These are phyloP conservation scores for Meriones psammophilus DNA, from an alignment of 2,797 vertebrate species.

Conservation along the genomic window DNA sequence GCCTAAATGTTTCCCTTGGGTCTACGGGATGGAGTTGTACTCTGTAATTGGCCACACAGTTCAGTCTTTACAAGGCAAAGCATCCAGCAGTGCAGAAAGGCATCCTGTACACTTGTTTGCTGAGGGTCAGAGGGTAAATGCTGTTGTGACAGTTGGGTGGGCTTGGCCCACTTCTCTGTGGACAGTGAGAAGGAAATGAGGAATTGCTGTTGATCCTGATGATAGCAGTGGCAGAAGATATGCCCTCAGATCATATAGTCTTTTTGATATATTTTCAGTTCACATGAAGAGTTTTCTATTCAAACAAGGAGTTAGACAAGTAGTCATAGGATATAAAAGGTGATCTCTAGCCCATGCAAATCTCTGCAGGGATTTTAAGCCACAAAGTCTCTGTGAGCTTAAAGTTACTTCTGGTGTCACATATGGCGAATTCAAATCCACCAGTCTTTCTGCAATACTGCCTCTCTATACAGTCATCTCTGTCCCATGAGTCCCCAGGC, in stretches of 20 bases:
- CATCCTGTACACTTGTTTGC: conserved; percentile 87
- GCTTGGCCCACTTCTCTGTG: conserved; percentile 71
- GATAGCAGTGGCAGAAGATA: not conserved
- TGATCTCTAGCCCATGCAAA: not conserved
- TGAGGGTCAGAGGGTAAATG: conserved; percentile 88
- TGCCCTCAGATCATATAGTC: not conserved
- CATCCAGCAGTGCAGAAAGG: conserved; percentile 84
- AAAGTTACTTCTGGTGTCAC: not conserved
- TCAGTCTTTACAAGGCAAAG: conserved; percentile 79
- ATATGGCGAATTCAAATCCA: not conserved
- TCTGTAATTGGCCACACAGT: conserved; percentile 87
- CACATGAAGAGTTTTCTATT: conserved; percentile 14
- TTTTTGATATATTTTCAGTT: not conserved
- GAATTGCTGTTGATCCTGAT: not conserved
- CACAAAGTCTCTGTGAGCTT: not conserved
- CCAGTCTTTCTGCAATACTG: not conserved
- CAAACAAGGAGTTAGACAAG: not conserved
- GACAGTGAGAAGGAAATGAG: conserved; percentile 38
- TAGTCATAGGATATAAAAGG: not conserved
- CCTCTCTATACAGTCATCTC: not conserved
- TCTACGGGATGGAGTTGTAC: conserved; percentile 82
- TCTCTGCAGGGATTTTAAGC: not conserved
- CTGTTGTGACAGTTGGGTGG: conserved; percentile 87
- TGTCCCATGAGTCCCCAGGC: rapidly evolving
- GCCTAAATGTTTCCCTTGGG: conserved; percentile 78